phyloP scores from a whole-genome alignment of 1,140 invertebrate species.

The Listronotus bonariensis region DNA sequence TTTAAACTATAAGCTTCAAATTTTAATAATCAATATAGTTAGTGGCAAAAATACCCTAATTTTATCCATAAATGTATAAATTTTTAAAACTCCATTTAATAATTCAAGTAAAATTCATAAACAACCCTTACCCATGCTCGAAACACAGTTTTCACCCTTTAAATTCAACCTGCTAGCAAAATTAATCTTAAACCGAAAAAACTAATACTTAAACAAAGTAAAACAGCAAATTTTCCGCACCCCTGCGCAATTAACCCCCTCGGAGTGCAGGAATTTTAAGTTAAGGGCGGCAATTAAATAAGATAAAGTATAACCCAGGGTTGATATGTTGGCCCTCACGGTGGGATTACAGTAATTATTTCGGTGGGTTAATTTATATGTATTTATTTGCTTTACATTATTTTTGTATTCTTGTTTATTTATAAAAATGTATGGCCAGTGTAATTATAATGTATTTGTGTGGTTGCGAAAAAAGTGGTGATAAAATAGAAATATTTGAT shows the following conservation, averaged over 20 bases:
- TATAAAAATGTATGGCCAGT: no score
- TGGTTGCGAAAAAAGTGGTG: no score
- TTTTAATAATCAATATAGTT: no score
- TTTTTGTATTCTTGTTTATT: no score
- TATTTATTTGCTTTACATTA: no score
- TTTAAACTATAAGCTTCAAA: no score
- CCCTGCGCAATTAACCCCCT: slow-evolving; percentile 27
- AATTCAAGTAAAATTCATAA: neutral
- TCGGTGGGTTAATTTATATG: no score
- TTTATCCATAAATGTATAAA: no score
- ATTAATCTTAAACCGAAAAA: slow-evolving; percentile 28
- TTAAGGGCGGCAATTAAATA: slow-evolving; percentile 25
- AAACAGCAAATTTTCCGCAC: slow-evolving; percentile 32
- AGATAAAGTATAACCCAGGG: slow-evolving; percentile 26
- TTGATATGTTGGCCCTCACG: slow-evolving; percentile 17
- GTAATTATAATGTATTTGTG: no score
- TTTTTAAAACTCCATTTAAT: neutral
- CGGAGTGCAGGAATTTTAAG: slow-evolving; percentile 13
- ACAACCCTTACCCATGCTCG: neutral
- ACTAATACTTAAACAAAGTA: slow-evolving; percentile 32
- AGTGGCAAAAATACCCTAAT: no score
- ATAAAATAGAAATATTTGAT: no score
- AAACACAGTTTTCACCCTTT: slow-evolving; percentile 16
- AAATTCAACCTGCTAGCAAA: slow-evolving; percentile 10
- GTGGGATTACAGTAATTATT: no score